Evolutionary conservation across 2,797 vertebrate genomes (phyloP).

Genomic region (Myotis myotis): DNA sequence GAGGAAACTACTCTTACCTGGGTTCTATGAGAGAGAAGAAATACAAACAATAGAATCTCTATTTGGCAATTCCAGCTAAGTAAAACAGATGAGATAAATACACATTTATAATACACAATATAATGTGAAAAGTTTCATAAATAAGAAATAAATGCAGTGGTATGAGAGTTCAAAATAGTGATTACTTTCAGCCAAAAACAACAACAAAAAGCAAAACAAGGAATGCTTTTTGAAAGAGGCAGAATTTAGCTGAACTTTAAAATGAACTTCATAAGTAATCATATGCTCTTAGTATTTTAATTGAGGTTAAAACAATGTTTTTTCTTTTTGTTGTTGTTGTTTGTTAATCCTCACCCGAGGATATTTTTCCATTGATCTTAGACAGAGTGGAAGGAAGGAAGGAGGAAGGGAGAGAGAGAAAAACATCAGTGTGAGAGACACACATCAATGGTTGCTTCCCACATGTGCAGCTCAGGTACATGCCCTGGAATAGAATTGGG

Average conservation of each 20-base stretch:
- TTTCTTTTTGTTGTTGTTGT: neutral
- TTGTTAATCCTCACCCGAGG: too few relatives aligned
- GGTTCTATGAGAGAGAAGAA: neutral
- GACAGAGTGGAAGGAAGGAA: too few relatives aligned
- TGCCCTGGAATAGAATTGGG: too few relatives aligned
- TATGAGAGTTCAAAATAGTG: neutral
- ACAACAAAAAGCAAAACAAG: neutral
- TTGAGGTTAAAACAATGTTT: neutral
- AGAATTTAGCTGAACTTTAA: neutral
- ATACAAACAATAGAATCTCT: neutral
- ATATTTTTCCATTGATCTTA: too few relatives aligned
- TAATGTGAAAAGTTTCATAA: neutral
- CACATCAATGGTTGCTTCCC: too few relatives aligned
- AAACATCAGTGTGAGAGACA: too few relatives aligned
- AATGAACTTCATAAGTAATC: slow-evolving; percentile 22
- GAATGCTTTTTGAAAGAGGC: neutral
- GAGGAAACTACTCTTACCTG: neutral
- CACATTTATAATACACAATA: neutral
- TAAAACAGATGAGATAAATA: neutral
- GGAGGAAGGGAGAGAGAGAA: too few relatives aligned
- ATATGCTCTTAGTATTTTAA: neutral
- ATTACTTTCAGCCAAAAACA: neutral
- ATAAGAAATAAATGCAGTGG: neutral
- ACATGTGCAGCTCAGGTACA: too few relatives aligned
- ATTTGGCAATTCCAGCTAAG: neutral